phyloP scores from a whole-genome alignment of 2,797 vertebrate genomes.

The Sitta carolinensis region DNA sequence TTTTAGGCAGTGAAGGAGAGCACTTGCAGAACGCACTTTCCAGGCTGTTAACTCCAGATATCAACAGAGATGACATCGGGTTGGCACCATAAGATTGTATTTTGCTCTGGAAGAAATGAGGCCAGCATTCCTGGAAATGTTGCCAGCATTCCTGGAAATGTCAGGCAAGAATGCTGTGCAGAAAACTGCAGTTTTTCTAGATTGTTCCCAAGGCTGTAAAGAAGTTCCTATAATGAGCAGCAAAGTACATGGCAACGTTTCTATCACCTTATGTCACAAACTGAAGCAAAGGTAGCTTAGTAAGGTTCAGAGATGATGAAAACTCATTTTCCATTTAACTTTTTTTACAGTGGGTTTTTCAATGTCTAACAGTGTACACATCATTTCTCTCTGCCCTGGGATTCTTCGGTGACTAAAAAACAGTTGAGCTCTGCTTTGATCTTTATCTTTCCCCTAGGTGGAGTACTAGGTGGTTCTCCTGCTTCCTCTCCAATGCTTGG shows the following conservation, averaged over 20 bases:
- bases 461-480: background rate
- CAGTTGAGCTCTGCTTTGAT: background rate
- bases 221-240: background rate
- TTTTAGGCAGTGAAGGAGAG: background rate
- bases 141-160: constrained; percentile 2
- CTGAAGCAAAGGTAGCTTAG: background rate
- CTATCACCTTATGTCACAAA: background rate
- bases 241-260: background rate
- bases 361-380: background rate
- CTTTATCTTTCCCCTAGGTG: background rate
- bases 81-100: background rate
- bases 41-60: constrained; percentile 1
- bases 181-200: constrained; percentile 1
- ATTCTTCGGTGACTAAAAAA: background rate
- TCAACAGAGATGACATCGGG: constrained; percentile 1
- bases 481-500: background rate
- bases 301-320: background rate
- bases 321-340: background rate
- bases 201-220: background rate
- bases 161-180: background rate
- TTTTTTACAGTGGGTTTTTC: background rate
- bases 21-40: background rate
- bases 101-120: constrained; percentile 27
- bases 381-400: background rate
- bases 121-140: constrained; percentile 9